Evolutionary conservation across 2,888 invertebrate genomes (phyloP).

Genomic region (Melinopterus prodromus): DNA sequence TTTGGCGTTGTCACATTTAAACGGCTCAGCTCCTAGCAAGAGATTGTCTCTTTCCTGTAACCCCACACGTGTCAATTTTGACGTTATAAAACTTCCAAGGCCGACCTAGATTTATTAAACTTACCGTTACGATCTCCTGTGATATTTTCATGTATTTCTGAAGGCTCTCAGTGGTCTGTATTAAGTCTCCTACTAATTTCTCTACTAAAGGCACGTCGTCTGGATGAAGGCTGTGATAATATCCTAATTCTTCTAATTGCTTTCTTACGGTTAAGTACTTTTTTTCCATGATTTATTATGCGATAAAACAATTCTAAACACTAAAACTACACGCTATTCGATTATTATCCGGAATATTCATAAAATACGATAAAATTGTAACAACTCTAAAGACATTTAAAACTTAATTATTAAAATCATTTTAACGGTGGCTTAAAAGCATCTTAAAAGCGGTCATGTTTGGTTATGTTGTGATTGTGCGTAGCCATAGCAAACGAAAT

Average conservation of each 20-base stretch:
- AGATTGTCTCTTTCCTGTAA: slow-evolving; percentile 74
- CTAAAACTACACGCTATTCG: slow-evolving; percentile 16
- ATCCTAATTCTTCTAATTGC: slow-evolving; percentile 85
- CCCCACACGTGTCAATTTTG: slow-evolving; percentile 34
- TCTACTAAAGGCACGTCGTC: slow-evolving; percentile 84
- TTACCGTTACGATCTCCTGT: slow-evolving; percentile 71
- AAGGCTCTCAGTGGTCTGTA: slow-evolving; percentile 87
- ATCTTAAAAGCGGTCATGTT: neutral
- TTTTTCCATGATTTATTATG: slow-evolving; percentile 51
- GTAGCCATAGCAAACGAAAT: neutral
- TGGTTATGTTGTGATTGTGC: neutral
- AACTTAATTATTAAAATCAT: neutral
- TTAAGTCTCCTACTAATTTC: slow-evolving; percentile 80
- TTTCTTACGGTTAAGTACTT: slow-evolving; percentile 62
- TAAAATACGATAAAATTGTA: neutral
- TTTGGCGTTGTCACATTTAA: slow-evolving; percentile 81
- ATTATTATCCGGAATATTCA: slow-evolving; percentile 29
- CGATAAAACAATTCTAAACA: slow-evolving; percentile 26
- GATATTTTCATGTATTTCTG: slow-evolving; percentile 84
- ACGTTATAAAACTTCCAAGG: slow-evolving; percentile 22
- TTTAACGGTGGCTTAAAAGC: neutral
- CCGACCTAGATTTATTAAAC: slow-evolving; percentile 25
- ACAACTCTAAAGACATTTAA: neutral
- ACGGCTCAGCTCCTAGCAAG: slow-evolving; percentile 77
- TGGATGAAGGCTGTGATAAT: slow-evolving; percentile 75